Percentiles rank a stretch among this genome's conserved stretches.
phyloP scores from a whole-genome alignment of 1,140 invertebrate species.

The Maniola jurtina region DNA sequence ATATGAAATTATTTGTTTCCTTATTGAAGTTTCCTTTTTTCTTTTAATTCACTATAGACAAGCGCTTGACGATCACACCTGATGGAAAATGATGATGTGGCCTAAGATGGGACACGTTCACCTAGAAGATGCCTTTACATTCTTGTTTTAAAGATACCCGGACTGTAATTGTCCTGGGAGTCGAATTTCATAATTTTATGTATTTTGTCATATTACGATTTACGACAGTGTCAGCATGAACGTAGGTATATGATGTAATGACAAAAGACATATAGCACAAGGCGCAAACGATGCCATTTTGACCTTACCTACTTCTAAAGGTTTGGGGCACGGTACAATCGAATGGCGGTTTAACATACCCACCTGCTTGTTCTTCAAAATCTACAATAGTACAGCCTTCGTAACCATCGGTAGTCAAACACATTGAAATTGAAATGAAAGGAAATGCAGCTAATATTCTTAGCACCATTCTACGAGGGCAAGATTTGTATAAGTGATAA shows the following conservation, averaged over 20 bases:
- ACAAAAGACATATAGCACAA: constrained; percentile 42
- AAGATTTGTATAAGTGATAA: too few relatives aligned
- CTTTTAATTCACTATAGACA: too few relatives aligned
- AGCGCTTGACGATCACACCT: too few relatives aligned
- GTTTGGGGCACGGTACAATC: constrained; percentile 30
- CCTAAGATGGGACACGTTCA: too few relatives aligned
- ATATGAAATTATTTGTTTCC: too few relatives aligned
- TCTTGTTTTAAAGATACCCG: too few relatives aligned
- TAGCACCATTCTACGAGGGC: too few relatives aligned
- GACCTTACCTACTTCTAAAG: constrained; percentile 57
- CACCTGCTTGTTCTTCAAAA: neutral
- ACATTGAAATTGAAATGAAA: neutral
- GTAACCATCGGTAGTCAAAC: neutral
- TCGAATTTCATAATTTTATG: constrained; percentile 11
- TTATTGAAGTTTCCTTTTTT: too few relatives aligned
- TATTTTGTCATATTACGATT: constrained; percentile 40
- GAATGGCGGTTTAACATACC: constrained; percentile 10
- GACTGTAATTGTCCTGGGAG: neutral
- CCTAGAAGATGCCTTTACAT: too few relatives aligned
- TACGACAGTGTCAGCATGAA: constrained; percentile 25
- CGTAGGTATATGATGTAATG: constrained; percentile 49
- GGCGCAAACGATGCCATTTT: constrained; percentile 61
- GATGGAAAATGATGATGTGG: too few relatives aligned
- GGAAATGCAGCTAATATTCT: too few relatives aligned
- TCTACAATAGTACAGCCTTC: neutral